phyloP scores from a whole-genome alignment of 2,888 invertebrate species.

The Platycnemis pennipes region DNA sequence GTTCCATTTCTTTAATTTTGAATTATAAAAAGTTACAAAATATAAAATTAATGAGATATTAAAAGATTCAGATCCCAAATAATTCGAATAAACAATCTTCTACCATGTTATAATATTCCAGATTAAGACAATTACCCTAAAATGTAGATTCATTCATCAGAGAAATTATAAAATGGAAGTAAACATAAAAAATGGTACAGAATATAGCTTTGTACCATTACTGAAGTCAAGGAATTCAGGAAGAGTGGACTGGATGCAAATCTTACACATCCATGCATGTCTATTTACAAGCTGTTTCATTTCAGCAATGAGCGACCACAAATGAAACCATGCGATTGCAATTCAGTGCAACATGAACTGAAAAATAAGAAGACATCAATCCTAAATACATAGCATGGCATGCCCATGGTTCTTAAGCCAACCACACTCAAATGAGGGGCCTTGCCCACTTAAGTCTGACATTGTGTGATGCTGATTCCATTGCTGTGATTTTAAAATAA shows the following conservation, averaged over 20 bases:
- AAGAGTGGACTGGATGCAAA: conserved; percentile 12
- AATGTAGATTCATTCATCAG: neutral
- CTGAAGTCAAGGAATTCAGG: neutral
- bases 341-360: neutral
- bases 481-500: too few species aligned
- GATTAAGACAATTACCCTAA: neutral
- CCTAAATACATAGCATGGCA: neutral
- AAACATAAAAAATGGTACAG: neutral
- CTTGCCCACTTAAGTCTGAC: neutral
- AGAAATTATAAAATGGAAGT: neutral
- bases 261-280: neutral
- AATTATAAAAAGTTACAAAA: neutral
- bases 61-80: neutral
- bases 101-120: neutral
- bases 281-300: neutral
- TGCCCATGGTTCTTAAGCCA: neutral
- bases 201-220: neutral
- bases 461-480: neutral
- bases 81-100: conserved; percentile 17
- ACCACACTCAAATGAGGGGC: neutral
- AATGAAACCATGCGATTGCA: neutral
- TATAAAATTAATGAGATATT: neutral
- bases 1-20: neutral
- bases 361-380: neutral
- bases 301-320: neutral